Conservation (phyloP, 2,888 invertebrate genomes). For the Cryptops parisi region DNA sequence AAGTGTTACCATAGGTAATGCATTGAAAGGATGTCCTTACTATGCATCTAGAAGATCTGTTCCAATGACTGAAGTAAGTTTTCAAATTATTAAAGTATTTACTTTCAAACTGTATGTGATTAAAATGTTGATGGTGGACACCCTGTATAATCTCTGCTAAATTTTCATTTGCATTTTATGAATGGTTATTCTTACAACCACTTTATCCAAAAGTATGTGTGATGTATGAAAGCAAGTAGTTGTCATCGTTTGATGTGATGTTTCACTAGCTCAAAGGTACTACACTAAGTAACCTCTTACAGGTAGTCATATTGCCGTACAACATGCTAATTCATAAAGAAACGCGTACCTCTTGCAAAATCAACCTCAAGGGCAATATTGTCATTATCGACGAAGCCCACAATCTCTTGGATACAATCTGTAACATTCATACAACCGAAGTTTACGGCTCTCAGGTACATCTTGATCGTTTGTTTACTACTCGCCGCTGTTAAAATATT, state of each 20-base stretch:
- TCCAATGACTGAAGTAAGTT: conserved; percentile 62
- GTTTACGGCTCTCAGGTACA: conserved; percentile 46
- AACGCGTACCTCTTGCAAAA: conserved; percentile 56
- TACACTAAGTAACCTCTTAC: no score
- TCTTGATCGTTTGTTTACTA: not conserved
- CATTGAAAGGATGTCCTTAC: conserved; percentile 76
- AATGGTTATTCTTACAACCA: no score
- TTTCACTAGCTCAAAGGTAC: no score
- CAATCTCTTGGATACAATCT: conserved; percentile 79
- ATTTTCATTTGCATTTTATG: no score
- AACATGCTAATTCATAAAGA: conserved; percentile 63
- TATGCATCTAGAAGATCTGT: conserved; percentile 73
- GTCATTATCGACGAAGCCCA: conserved; percentile 92
- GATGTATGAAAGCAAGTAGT: no score
- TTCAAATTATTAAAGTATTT: no score
- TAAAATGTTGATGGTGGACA: no score
- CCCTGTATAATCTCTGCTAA: no score
- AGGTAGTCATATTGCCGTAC: conserved; percentile 57
- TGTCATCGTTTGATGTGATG: no score
- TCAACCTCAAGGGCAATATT: conserved; percentile 55
- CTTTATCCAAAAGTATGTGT: no score
- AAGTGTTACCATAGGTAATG: conserved; percentile 49
- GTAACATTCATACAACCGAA: conserved; percentile 66
- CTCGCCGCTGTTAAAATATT: not conserved
- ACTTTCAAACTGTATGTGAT: no score